Conservation (phyloP, 2,113 vertebrate species). For the Pseudopodoces humilis region DNA sequence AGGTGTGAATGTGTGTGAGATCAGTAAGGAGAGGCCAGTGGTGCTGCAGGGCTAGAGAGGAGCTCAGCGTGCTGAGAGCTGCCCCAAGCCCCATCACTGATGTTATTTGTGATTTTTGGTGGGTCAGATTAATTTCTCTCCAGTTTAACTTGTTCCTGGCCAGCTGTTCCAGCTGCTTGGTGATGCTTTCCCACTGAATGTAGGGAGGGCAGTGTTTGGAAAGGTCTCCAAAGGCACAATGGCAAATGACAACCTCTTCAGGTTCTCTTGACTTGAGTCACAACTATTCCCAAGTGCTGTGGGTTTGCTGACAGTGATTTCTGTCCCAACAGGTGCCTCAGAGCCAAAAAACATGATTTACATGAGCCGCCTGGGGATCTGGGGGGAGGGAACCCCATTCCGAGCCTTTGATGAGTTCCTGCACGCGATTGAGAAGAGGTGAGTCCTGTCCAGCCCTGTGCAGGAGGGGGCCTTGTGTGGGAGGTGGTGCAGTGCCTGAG, state of each 20-base stretch:
- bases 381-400: constrained; percentile 97
- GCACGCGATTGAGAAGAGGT: constrained; percentile 96
- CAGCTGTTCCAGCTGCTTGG: background rate
- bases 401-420: constrained; percentile 93
- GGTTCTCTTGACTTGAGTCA: background rate
- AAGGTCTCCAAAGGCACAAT: background rate
- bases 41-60: background rate
- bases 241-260: background rate
- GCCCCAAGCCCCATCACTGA: background rate
- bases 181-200: background rate
- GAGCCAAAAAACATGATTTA: constrained; percentile 99
- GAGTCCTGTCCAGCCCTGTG: background rate
- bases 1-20: rapidly evolving
- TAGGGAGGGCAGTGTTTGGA: background rate
- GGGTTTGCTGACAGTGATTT: background rate
- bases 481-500: background rate
- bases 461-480: background rate
- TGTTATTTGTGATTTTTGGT: background rate
- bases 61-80: background rate
- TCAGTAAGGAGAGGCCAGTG: background rate
- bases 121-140: background rate
- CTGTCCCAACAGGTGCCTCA: constrained; percentile 85
- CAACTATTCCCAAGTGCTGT: background rate
- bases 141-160: background rate
- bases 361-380: constrained; percentile 98